Conservation (phyloP, 2,888 invertebrate genomes). For the Neria commutata region DNA sequence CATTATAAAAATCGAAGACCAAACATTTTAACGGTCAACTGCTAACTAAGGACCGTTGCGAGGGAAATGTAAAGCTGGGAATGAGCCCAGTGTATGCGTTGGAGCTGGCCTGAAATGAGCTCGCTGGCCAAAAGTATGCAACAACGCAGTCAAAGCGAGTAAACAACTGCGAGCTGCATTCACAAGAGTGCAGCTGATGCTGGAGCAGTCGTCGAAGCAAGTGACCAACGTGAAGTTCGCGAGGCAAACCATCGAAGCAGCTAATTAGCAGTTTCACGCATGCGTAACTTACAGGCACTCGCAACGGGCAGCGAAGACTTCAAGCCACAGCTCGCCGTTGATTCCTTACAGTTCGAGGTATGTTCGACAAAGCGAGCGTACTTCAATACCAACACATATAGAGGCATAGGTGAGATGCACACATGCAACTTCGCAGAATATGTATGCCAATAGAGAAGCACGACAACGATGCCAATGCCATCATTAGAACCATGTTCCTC, state of each 20-base stretch:
- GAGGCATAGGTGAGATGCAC: neutral
- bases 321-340: too few relatives aligned
- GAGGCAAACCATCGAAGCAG: constrained; percentile 16
- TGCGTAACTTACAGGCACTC: constrained; percentile 6
- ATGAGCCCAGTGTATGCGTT: neutral
- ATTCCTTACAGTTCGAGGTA: too few relatives aligned
- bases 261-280: constrained; percentile 33
- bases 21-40: constrained; percentile 3
- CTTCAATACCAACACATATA: constrained; percentile 9
- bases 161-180: neutral
- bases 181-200: neutral
- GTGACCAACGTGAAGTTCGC: neutral
- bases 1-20: too few relatives aligned
- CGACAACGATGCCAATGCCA: neutral
- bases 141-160: neutral
- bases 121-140: neutral
- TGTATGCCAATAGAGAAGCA: neutral
- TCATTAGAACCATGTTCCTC: neutral
- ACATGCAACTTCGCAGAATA: neutral
- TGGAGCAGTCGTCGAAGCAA: neutral
- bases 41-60: neutral
- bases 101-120: neutral
- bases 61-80: neutral
- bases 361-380: too few relatives aligned
- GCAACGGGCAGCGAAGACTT: too few relatives aligned